Percentiles rank a stretch among this genome's conserved stretches.
These are phyloP conservation scores for Nipponia nippon DNA, from an alignment of 2,113 vertebrate genomes.

Conservation along the genomic window DNA sequence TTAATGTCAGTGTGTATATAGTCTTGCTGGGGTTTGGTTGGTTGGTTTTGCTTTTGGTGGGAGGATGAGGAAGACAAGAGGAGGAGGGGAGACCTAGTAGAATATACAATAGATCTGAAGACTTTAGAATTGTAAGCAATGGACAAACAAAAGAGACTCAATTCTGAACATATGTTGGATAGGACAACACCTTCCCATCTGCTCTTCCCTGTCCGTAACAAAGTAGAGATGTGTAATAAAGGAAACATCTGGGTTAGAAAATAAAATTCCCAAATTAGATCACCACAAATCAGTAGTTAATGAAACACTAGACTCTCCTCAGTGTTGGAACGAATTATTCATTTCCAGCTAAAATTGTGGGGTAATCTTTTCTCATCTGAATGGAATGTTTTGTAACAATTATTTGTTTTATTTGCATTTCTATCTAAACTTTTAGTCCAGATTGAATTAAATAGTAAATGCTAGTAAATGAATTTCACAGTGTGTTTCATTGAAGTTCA, in stretches of 20 bases:
- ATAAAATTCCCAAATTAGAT: slow-evolving; percentile 58
- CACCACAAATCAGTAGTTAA: slow-evolving; percentile 23
- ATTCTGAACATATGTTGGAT: background rate
- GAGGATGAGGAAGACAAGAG: background rate
- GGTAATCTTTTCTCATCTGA: slow-evolving; percentile 10
- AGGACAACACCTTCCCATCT: background rate
- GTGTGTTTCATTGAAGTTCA: background rate
- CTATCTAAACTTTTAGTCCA: background rate
- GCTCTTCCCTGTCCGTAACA: background rate
- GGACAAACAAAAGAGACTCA: background rate
- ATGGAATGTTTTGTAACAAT: slow-evolving; percentile 16
- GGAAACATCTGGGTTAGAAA: slow-evolving; percentile 57
- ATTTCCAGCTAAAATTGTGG: slow-evolving; percentile 7
- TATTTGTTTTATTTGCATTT: slow-evolving; percentile 14
- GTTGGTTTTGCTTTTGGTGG: background rate
- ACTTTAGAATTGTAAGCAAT: background rate
- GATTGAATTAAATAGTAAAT: background rate
- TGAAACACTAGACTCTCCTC: slow-evolving; percentile 3
- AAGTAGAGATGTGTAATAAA: slow-evolving; percentile 2
- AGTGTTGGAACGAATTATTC: background rate
- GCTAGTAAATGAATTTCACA: background rate
- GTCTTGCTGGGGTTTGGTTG: background rate
- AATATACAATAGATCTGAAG: background rate
- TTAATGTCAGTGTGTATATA: background rate
- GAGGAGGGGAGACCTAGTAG: background rate